These are phyloP conservation scores for Lasioglossum zephyrum DNA, from an alignment of 2,888 invertebrate species.

Conservation along the genomic window DNA sequence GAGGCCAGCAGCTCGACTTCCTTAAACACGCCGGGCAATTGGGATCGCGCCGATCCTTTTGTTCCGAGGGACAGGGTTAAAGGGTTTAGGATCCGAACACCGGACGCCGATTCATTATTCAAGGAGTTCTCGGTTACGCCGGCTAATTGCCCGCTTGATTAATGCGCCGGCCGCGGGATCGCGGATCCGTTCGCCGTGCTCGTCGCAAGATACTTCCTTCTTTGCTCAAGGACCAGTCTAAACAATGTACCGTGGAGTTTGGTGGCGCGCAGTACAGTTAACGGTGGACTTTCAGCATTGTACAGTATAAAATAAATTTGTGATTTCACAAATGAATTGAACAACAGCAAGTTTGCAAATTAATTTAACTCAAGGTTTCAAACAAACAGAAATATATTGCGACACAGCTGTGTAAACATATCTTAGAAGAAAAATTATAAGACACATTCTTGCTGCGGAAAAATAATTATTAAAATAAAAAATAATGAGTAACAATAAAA, in stretches of 20 bases:
- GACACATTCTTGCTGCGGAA: too few species aligned
- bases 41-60: slow-evolving; percentile 1
- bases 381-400: too few species aligned
- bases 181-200: not conserved
- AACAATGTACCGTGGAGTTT: not conserved
- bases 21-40: not conserved
- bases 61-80: not conserved
- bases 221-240: not conserved
- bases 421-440: too few species aligned
- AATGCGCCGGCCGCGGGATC: not conserved
- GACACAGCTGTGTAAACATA: too few species aligned
- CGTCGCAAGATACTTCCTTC: not conserved
- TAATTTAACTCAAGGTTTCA: too few species aligned
- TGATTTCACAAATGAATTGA: too few species aligned
- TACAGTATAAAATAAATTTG: too few species aligned
- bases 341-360: too few species aligned
- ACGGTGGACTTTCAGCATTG: too few species aligned
- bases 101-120: slow-evolving; percentile 1
- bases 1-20: not conserved
- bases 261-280: too few species aligned
- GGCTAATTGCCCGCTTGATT: slow-evolving; percentile 3
- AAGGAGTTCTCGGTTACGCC: slow-evolving; percentile 2
- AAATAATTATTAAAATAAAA: too few species aligned
- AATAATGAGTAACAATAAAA: too few species aligned
- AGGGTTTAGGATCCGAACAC: not conserved